A percentile compares a stretch with the other conserved stretches of the same genome.
Conservation (phyloP, 2,888 invertebrate genomes). For the Mythimna albipuncta region DNA sequence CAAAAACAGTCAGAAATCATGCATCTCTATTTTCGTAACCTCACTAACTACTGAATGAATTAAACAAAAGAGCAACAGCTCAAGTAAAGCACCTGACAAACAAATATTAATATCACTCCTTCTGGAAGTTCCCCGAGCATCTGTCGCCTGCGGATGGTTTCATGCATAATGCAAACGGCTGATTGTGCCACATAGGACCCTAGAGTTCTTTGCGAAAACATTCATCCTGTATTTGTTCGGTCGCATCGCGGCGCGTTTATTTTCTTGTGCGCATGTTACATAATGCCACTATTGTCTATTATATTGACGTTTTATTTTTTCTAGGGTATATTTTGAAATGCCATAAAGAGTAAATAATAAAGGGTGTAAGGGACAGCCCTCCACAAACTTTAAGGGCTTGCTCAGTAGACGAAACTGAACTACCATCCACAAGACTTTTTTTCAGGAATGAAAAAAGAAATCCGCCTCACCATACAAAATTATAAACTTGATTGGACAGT, state of each 20-base stretch:
- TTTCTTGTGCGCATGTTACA: constrained; percentile 65
- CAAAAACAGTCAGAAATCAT: background rate
- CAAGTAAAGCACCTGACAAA: constrained; percentile 75
- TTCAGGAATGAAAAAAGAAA: too few species aligned
- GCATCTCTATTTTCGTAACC: background rate
- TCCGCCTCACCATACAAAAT: too few species aligned
- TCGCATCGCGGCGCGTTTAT: constrained; percentile 63
- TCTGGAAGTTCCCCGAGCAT: constrained; percentile 75
- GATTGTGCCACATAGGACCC: constrained; percentile 84
- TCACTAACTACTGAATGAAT: constrained; percentile 21
- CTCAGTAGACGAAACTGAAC: too few species aligned
- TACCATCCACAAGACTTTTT: too few species aligned
- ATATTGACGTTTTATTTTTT: constrained; percentile 47
- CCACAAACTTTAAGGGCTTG: too few species aligned
- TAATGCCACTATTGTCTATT: constrained; percentile 63
- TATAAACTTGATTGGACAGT: too few species aligned
- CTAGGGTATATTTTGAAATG: constrained; percentile 6
- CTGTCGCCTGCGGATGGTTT: constrained; percentile 83
- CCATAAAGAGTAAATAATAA: too few species aligned
- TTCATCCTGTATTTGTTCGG: constrained; percentile 79
- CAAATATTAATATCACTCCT: constrained; percentile 80
- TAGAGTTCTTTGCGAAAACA: constrained; percentile 83
- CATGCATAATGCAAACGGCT: constrained; percentile 88
- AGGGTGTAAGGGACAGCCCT: too few species aligned
- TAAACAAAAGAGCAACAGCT: constrained; percentile 65